Evolutionary conservation across 2,888 invertebrate species (phyloP).

Genomic region (Meghimatium bilineatum): DNA sequence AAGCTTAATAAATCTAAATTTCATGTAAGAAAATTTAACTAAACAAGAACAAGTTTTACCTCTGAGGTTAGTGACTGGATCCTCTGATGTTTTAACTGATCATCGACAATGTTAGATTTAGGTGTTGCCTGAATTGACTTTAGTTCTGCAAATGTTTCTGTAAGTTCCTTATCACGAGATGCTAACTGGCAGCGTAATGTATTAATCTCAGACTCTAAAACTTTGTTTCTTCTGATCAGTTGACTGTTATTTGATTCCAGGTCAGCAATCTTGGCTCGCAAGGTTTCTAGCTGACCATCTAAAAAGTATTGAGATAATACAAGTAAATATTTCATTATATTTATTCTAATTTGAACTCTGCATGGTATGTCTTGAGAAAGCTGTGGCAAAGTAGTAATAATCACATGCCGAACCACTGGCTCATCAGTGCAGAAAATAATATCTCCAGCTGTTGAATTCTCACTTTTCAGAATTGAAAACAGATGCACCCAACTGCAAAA

Average conservation of each 20-base stretch:
- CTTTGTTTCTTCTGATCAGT: slow-evolving; percentile 57
- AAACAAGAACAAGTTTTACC: not conserved
- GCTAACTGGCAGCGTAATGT: slow-evolving; percentile 63
- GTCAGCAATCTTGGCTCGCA: slow-evolving; percentile 53
- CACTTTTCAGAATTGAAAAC: no score
- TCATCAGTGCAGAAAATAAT: no score
- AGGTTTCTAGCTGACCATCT: slow-evolving; percentile 57
- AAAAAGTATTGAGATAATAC: not conserved
- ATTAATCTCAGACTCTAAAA: slow-evolving; percentile 63
- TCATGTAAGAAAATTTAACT: not conserved
- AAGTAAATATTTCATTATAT: not conserved
- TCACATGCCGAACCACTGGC: no score
- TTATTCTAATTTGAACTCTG: not conserved
- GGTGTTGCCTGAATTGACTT: slow-evolving; percentile 57
- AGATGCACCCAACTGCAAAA: no score
- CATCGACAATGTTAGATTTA: slow-evolving; percentile 54
- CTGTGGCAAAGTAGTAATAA: no score
- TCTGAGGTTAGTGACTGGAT: slow-evolving; percentile 60
- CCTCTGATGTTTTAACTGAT: slow-evolving; percentile 61
- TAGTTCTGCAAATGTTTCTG: slow-evolving; percentile 64
- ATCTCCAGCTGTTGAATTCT: no score
- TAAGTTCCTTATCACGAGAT: slow-evolving; percentile 64
- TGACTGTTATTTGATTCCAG: slow-evolving; percentile 60
- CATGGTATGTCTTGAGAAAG: not conserved
- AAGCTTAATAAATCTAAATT: not conserved